phyloP scores from a whole-genome alignment of 2,113 vertebrate species.

The Corynorhinus townsendii region DNA sequence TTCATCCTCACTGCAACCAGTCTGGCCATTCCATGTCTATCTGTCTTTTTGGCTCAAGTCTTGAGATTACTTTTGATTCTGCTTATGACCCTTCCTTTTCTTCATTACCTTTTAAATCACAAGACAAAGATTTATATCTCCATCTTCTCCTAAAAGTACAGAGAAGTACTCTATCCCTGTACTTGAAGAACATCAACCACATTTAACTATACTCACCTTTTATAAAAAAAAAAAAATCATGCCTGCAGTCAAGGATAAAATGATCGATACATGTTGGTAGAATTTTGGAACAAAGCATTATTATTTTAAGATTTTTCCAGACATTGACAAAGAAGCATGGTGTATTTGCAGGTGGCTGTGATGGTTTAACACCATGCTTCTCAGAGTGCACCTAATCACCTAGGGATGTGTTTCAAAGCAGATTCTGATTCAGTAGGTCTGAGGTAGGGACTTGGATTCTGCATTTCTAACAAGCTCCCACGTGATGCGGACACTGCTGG shows the following conservation, averaged over 20 bases:
- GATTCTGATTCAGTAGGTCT: background rate
- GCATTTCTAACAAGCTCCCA: background rate
- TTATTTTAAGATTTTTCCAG: background rate
- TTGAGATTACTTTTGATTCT: background rate
- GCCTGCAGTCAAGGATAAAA: background rate
- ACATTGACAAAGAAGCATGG: background rate
- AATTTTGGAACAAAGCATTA: background rate
- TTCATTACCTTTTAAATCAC: background rate
- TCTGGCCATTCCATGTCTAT: background rate
- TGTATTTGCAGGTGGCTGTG: background rate
- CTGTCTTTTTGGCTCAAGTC: background rate
- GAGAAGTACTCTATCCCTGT: background rate
- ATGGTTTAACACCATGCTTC: background rate
- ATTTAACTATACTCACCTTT: background rate
- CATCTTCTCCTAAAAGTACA: background rate
- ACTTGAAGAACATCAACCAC: background rate
- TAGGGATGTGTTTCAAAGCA: background rate
- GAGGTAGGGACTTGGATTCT: background rate
- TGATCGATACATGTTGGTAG: background rate
- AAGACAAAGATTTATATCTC: background rate
- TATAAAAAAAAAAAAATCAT: background rate
- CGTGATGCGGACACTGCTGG: accelerated
- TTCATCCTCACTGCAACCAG: background rate
- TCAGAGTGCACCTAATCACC: background rate
- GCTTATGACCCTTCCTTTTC: background rate